Base-by-base conservation (phyloP, 2,113 vertebrate species). In the Marmota monax region DNA sequence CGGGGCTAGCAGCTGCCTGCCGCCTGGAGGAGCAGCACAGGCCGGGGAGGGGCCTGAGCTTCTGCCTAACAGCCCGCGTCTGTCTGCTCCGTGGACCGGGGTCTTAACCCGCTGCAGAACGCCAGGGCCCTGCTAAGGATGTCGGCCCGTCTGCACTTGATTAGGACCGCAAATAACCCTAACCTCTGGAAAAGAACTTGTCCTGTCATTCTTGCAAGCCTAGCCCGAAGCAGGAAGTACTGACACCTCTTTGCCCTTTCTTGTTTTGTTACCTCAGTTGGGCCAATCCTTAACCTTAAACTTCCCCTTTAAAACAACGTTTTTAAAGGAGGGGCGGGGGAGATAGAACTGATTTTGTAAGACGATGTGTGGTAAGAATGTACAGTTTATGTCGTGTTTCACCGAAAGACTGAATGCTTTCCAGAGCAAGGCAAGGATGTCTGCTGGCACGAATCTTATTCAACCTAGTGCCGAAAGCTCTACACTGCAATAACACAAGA, bases 241-340 rank as follows among this genome's bases (percentile, higher is more conserved):
- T 58, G 23, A 85, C 29, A 58, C 69, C 39, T n/a, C 39, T 84
- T 37, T 32, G 25, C 4, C 13, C n/a, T 34, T 61, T n/a, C 25
- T 92, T 84, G 77, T 82, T 65, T 72, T 42, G 94, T 93, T 91
- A 78, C 93, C 56, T 92, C 45, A 20, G 45, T 53, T 72, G 63
- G 56, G 39, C 79, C 65, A 69, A 32, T 69, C 20, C 7, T 53
- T 45, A 48, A 85, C 61, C 73, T 72, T 72, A 84, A 84, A 34
- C 14, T 78, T 67, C 37, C 45, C 61, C 77, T 92, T 84, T 4
- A 70, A 45, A 72, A 72, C 29, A 23, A 18, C 9, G 18, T 61
- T 61, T 61, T 23, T 6, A 16, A 25, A 51, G 22, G 11, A 37
- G 23, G 29, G 2, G 16, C 8, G 65, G 7, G 53, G 18, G 53